Conservation (phyloP, 2,888 invertebrate species). For the Pyralis farinalis region DNA sequence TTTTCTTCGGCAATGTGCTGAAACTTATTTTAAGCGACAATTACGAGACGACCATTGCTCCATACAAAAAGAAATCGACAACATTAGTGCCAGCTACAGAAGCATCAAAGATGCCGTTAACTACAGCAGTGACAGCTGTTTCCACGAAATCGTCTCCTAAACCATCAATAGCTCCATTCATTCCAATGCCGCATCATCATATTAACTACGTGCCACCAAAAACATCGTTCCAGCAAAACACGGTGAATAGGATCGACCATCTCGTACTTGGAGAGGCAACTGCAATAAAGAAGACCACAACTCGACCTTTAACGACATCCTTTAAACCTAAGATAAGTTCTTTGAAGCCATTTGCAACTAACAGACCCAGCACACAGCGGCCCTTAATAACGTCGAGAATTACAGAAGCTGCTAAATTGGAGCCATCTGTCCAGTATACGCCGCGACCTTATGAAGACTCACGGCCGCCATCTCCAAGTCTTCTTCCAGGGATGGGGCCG, state of each 20-base stretch:
- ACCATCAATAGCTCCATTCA: conserved; percentile 37
- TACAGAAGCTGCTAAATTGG: conserved; percentile 22
- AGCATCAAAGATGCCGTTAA: conserved; percentile 18
- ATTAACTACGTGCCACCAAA: conserved; percentile 40
- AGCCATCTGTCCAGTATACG: conserved; percentile 24
- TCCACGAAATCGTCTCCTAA: conserved; percentile 25
- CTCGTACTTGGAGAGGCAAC: conserved; percentile 67
- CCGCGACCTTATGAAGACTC: conserved; percentile 26
- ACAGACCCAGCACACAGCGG: conserved; percentile 9
- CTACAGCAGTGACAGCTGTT: conserved; percentile 20
- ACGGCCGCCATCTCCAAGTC: conserved; percentile 31
- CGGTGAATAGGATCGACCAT: conserved; percentile 66
- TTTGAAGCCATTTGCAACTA: conserved; percentile 24
- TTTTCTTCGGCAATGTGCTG: conserved; percentile 83
- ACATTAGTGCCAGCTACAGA: conserved; percentile 13
- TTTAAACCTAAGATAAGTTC: conserved; percentile 18
- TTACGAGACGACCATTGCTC: conserved; percentile 47
- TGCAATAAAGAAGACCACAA: conserved; percentile 51
- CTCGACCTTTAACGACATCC: conserved; percentile 32
- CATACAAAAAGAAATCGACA: conserved; percentile 13
- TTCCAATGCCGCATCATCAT: conserved; percentile 42
- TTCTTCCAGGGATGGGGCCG: conserved; percentile 53
- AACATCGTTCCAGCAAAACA: conserved; percentile 33
- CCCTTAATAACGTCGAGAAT: conserved; percentile 12
- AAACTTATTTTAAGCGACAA: conserved; percentile 80